Evolutionary conservation across 2,797 vertebrate genomes (phyloP).

Genomic region (Cyclura pinguis): DNA sequence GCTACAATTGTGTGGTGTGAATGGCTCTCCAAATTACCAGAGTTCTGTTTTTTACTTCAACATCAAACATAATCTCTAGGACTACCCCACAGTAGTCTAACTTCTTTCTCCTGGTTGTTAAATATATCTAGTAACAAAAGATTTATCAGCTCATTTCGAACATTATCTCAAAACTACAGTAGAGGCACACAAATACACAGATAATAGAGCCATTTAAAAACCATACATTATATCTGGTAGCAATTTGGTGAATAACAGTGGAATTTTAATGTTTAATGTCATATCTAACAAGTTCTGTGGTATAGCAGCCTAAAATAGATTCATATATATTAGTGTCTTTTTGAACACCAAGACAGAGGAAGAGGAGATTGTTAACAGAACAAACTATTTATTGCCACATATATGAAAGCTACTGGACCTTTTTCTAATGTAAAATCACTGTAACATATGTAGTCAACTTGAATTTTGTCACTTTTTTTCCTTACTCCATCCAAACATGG

Average conservation of each 20-base stretch:
- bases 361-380: background rate
- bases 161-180: background rate
- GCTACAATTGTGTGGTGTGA: too few relatives aligned
- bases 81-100: background rate
- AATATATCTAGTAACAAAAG: background rate
- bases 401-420: accelerated
- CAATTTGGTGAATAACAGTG: background rate
- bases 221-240: accelerated
- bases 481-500: background rate
- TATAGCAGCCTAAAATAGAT: accelerated
- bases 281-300: accelerated
- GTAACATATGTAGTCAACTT: background rate
- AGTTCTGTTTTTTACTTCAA: background rate
- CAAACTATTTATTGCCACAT: accelerated
- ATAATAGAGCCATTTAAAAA: background rate
- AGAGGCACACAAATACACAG: accelerated
- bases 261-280: background rate
- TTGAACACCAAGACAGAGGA: background rate
- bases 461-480: background rate
- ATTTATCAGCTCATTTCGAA: background rate
- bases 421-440: background rate
- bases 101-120: background rate
- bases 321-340: background rate
- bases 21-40: background rate
- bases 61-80: background rate